phyloP scores from a whole-genome alignment of 2,888 invertebrate species.

The Plagiodera versicolora region DNA sequence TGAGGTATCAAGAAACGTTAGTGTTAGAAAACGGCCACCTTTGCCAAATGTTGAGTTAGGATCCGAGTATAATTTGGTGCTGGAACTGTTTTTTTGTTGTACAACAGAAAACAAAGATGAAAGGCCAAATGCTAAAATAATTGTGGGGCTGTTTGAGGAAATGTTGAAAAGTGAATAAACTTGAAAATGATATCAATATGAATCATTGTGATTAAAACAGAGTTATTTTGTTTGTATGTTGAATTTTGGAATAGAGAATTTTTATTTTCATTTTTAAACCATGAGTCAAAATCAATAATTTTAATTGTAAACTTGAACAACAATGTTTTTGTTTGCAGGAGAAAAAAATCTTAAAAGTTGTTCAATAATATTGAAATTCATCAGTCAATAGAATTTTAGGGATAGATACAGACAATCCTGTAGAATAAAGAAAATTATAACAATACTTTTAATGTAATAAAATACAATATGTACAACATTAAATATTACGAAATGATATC shows the following conservation, averaged over 20 bases:
- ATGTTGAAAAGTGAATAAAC: not conserved
- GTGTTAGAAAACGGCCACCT: conserved; percentile 64
- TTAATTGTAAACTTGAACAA: too few relatives aligned
- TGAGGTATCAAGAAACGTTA: conserved; percentile 13
- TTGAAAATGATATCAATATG: too few relatives aligned
- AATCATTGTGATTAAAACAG: not conserved
- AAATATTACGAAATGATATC: conserved; percentile 21
- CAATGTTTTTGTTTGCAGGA: too few relatives aligned
- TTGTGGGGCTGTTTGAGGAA: conserved; percentile 15
- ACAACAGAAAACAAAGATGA: conserved; percentile 63
- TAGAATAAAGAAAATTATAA: conserved; percentile 27
- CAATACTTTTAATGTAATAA: conserved; percentile 42
- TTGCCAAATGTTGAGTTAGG: conserved; percentile 63
- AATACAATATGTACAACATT: conserved; percentile 48
- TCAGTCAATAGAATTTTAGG: too few relatives aligned
- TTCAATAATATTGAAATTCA: too few relatives aligned
- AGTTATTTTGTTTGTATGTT: too few relatives aligned
- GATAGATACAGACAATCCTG: too few relatives aligned
- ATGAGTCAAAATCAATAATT: too few relatives aligned
- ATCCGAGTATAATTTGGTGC: conserved; percentile 63
- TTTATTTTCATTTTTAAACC: too few relatives aligned
- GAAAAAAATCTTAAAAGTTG: too few relatives aligned
- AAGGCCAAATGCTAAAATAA: conserved; percentile 61
- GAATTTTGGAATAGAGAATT: too few relatives aligned
- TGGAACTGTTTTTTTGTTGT: conserved; percentile 72